A percentile compares a stretch with the other conserved stretches of the same genome.
phyloP scores from a whole-genome alignment of 2,888 invertebrate species.

The Synanthedon andrenaeformis region DNA sequence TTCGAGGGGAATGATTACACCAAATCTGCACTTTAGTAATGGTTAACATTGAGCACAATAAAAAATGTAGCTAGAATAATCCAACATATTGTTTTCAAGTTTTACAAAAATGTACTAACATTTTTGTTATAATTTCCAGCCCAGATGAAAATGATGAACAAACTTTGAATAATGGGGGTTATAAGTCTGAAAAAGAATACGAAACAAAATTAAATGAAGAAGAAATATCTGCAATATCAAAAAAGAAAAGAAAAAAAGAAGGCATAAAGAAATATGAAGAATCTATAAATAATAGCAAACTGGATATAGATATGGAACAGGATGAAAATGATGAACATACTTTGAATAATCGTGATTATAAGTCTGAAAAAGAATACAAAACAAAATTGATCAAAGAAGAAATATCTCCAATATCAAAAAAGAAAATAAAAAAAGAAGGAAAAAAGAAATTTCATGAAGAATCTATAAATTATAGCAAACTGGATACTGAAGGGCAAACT shows the following conservation, averaged over 20 bases:
- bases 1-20: too few species aligned
- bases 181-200: constrained; percentile 10
- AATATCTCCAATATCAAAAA: constrained; percentile 12
- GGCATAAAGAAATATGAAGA: constrained; percentile 13
- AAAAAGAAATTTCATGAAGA: constrained; percentile 4
- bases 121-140: too few species aligned
- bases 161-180: constrained; percentile 7
- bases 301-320: constrained; percentile 23
- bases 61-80: too few species aligned
- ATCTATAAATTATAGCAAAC: constrained; percentile 4
- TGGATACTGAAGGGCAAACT: too few species aligned
- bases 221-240: background rate
- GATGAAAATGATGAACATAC: constrained; percentile 28
- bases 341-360: constrained; percentile 9
- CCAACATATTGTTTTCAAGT: too few species aligned
- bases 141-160: too few species aligned
- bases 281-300: constrained; percentile 5
- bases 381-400: constrained; percentile 13
- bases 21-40: too few species aligned
- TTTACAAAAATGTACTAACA: too few species aligned
- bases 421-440: constrained; percentile 10
- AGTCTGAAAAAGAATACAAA: too few species aligned
- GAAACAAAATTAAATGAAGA: constrained; percentile 14
- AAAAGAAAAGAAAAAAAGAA: constrained; percentile 5
- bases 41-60: too few species aligned